Percentiles rank a stretch among this genome's conserved stretches.
phyloP scores from a whole-genome alignment of 1,140 invertebrate species.

The Pomacea maculata region DNA sequence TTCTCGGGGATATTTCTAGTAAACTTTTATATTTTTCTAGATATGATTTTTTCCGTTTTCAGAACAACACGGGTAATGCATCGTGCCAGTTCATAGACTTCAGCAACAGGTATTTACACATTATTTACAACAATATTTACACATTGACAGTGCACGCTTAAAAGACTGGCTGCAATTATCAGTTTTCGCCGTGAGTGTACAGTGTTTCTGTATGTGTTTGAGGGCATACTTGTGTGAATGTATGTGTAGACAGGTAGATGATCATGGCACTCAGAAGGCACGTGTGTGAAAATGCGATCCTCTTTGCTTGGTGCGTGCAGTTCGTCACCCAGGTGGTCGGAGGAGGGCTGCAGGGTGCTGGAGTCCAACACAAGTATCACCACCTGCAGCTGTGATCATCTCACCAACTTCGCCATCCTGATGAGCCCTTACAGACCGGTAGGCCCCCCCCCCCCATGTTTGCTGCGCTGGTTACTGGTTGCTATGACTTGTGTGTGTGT shows the following conservation, averaged over 20 bases:
- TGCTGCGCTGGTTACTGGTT: no score
- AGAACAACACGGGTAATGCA: constrained; percentile 5
- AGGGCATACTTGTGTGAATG: not conserved
- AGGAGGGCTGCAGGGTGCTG: constrained; percentile 86
- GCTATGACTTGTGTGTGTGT: no score
- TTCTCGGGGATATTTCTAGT: no score
- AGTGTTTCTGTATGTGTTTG: not conserved
- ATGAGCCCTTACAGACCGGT: constrained; percentile 33
- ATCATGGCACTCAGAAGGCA: no score
- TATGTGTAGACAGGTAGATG: not conserved
- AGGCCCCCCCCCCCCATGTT: constrained; percentile 1
- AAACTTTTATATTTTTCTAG: no score
- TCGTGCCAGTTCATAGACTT: constrained; percentile 20
- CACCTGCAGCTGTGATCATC: constrained; percentile 88
- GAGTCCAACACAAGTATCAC: constrained; percentile 87
- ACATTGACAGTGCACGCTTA: no score
- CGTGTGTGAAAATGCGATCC: no score
- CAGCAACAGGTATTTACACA: not conserved
- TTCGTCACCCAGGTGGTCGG: constrained; percentile 77
- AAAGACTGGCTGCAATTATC: no score
- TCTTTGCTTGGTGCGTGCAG: not conserved
- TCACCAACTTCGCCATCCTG: constrained; percentile 89
- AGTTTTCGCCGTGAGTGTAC: not conserved
- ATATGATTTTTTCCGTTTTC: not conserved
- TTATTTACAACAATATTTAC: not conserved